A percentile compares a stretch with the other conserved stretches of the same genome.
Evolutionary conservation across 2,113 vertebrate genomes (phyloP).

Genomic region (Passer domesticus): DNA sequence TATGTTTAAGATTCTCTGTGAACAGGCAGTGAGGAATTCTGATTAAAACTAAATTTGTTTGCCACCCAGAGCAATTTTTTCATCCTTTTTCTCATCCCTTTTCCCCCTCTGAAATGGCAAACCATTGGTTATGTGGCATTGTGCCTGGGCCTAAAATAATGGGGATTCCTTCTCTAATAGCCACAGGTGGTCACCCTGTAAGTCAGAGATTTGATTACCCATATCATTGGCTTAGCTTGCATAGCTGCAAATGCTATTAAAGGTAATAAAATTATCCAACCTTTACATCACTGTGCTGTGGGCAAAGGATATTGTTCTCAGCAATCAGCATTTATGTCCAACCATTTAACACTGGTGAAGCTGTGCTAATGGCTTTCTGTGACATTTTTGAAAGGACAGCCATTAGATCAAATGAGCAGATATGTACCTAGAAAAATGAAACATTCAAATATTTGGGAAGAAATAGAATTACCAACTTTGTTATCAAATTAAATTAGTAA

Average conservation of each 20-base stretch:
- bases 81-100: background rate
- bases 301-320: slow-evolving; percentile 65
- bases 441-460: slow-evolving; percentile 61
- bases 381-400: slow-evolving; percentile 70
- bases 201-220: slow-evolving; percentile 63
- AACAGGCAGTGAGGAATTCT: background rate
- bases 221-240: slow-evolving; percentile 64
- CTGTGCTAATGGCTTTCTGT: slow-evolving; percentile 45
- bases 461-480: slow-evolving; percentile 48
- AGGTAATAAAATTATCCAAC: slow-evolving; percentile 67
- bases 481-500: slow-evolving; percentile 48
- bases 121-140: background rate
- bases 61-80: background rate
- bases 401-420: slow-evolving; percentile 50
- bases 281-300: slow-evolving; percentile 48
- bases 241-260: slow-evolving; percentile 67
- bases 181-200: slow-evolving; percentile 60
- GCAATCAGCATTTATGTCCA: slow-evolving; percentile 63
- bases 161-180: slow-evolving; percentile 41
- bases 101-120: background rate
- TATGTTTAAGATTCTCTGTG: background rate
- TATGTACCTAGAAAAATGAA: slow-evolving; percentile 36
- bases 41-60: background rate
- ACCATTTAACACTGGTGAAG: slow-evolving; percentile 55
- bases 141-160: background rate